Evolutionary conservation across 2,888 invertebrate species (phyloP).

Genomic region (Agrilus biguttatus): DNA sequence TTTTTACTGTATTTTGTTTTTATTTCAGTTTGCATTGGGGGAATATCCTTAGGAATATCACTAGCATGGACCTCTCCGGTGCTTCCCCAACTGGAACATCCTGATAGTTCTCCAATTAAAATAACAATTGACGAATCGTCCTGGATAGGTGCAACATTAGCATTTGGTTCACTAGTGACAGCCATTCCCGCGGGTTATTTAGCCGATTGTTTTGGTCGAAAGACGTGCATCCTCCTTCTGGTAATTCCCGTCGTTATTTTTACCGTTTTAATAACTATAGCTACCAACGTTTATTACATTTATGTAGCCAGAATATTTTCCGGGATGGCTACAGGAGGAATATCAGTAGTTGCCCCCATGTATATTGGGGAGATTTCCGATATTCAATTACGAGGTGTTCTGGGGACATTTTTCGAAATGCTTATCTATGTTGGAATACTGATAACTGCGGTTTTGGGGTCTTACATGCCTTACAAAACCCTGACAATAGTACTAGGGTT

Average conservation of each 20-base stretch:
- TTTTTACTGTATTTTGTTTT: too few species aligned
- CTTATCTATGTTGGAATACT: conserved; percentile 62
- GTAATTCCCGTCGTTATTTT: conserved; percentile 49
- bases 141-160: conserved; percentile 51
- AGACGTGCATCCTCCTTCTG: conserved; percentile 46
- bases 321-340: conserved; percentile 52
- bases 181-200: conserved; percentile 55
- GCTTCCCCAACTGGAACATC: conserved; percentile 38
- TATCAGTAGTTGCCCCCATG: conserved; percentile 65
- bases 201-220: conserved; percentile 51
- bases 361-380: conserved; percentile 75
- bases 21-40: conserved; percentile 49
- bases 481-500: conserved; percentile 49
- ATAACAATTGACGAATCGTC: conserved; percentile 33
- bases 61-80: conserved; percentile 68
- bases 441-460: conserved; percentile 54
- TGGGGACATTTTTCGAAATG: conserved; percentile 68
- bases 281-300: conserved; percentile 1
- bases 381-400: conserved; percentile 57
- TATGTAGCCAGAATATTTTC: conserved; percentile 47
- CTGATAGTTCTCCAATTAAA: conserved; percentile 11
- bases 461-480: conserved; percentile 46
- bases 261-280: conserved; percentile 36
- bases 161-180: conserved; percentile 56
- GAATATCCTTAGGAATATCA: conserved; percentile 53